phyloP scores from a whole-genome alignment of 2,888 invertebrate genomes.

The Syritta pipiens region DNA sequence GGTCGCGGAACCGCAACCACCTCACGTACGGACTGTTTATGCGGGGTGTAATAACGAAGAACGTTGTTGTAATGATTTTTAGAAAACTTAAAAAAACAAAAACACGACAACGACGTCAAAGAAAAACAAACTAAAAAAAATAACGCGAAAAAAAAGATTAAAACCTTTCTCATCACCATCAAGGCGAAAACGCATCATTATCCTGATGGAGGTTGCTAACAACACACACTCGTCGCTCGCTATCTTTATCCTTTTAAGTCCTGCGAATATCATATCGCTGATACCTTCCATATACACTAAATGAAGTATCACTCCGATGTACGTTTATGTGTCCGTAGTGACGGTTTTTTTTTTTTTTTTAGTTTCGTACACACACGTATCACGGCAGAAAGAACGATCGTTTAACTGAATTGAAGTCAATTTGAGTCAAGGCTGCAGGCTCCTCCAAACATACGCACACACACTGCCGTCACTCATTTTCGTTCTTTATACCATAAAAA shows the following conservation, averaged over 20 bases:
- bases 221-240: not conserved
- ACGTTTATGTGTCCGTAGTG: constrained; percentile 12
- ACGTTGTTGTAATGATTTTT: constrained; percentile 24
- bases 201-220: constrained; percentile 26
- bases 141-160: not conserved
- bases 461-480: constrained; percentile 17
- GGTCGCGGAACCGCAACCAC: constrained; percentile 28
- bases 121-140: too few species aligned
- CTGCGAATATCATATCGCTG: constrained; percentile 36
- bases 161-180: constrained; percentile 37
- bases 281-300: constrained; percentile 41
- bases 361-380: constrained; percentile 38
- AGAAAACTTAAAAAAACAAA: not conserved
- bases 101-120: too few species aligned
- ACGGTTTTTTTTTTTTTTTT: constrained; percentile 25
- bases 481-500: constrained; percentile 35
- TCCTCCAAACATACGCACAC: not conserved
- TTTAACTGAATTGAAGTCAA: constrained; percentile 62
- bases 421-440: constrained; percentile 51
- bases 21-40: too few species aligned
- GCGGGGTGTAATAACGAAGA: constrained; percentile 37
- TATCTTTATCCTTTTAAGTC: constrained; percentile 37
- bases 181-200: constrained; percentile 47
- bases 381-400: constrained; percentile 36
- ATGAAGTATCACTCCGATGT: constrained; percentile 53